Conservation (phyloP, 2,113 vertebrate genomes). For the Eudyptes chrysolophus region DNA sequence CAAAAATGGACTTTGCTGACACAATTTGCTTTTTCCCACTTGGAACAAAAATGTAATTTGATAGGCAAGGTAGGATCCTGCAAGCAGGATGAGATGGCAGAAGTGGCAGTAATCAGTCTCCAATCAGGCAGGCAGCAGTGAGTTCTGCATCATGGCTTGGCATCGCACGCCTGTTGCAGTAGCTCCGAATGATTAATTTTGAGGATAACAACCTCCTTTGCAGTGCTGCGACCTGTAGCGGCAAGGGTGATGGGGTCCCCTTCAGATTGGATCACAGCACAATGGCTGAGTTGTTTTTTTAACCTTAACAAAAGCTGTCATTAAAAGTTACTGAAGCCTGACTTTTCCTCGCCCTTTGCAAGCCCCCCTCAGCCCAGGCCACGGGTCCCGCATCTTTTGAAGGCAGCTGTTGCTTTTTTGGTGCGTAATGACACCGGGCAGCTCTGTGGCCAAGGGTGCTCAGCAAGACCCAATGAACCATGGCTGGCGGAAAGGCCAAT, state of each 20-base stretch:
- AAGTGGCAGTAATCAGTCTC: background rate
- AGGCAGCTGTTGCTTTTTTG: conserved; percentile 75
- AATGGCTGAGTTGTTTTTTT: conserved; percentile 79
- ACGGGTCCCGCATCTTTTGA: conserved; percentile 75
- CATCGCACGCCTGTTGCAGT: background rate
- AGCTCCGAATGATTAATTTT: conserved; percentile 24
- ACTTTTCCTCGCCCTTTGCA: conserved; percentile 78
- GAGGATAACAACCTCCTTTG: background rate
- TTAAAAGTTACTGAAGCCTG: conserved; percentile 86
- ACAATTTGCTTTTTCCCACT: background rate
- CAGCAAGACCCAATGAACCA: conserved; percentile 44
- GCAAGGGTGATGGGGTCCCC: conserved; percentile 20
- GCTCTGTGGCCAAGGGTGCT: conserved; percentile 49
- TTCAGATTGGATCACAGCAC: conserved; percentile 73
- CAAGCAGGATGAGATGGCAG: background rate
- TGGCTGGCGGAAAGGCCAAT: background rate
- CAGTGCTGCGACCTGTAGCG: background rate
- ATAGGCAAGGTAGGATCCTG: background rate
- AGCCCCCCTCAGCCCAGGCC: conserved; percentile 71
- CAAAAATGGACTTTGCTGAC: background rate
- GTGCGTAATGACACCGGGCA: conserved; percentile 75
- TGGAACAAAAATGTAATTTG: background rate
- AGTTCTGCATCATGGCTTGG: background rate
- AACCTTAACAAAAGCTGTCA: conserved; percentile 85
- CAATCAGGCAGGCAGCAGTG: background rate